Evolutionary conservation across 2,113 vertebrate species (phyloP).

Genomic region (Corythornis madagascariensis): DNA sequence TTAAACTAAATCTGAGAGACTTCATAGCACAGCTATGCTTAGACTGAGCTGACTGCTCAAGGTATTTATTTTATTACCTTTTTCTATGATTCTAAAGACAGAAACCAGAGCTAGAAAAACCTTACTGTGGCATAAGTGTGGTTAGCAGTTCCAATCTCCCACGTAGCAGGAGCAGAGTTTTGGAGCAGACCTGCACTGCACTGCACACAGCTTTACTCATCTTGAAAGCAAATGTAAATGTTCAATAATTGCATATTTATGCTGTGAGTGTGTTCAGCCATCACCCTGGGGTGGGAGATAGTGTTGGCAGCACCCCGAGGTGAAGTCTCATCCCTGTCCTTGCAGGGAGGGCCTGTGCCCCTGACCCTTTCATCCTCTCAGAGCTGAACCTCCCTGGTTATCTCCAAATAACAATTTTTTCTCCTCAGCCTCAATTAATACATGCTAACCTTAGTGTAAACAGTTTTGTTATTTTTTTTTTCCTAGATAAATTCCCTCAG

Average conservation of each 20-base stretch:
- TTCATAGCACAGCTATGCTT: not conserved
- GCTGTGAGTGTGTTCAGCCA: not conserved
- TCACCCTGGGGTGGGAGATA: not conserved
- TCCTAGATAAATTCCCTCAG: conserved; percentile 25
- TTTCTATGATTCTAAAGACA: not conserved
- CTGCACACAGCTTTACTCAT: not conserved
- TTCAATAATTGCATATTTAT: not conserved
- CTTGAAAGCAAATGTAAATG: not conserved
- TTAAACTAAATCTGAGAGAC: not conserved
- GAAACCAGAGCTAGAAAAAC: not conserved
- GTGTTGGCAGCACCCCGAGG: not conserved
- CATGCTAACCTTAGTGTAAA: conserved; percentile 43
- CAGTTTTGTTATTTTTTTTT: not conserved
- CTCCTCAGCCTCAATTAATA: conserved; percentile 2
- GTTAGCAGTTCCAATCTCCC: not conserved
- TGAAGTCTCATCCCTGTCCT: not conserved
- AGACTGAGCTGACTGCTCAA: not conserved
- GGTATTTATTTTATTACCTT: not conserved
- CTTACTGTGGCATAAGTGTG: fast-evolving
- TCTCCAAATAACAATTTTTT: conserved; percentile 35
- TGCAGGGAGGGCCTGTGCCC: not conserved
- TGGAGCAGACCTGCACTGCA: fast-evolving
- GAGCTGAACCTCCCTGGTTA: conserved; percentile 32
- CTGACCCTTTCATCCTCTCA: not conserved
- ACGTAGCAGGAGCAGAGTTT: not conserved